These are phyloP conservation scores for Tragopan temminckii DNA, from an alignment of 2,797 vertebrate species.

Conservation along the genomic window DNA sequence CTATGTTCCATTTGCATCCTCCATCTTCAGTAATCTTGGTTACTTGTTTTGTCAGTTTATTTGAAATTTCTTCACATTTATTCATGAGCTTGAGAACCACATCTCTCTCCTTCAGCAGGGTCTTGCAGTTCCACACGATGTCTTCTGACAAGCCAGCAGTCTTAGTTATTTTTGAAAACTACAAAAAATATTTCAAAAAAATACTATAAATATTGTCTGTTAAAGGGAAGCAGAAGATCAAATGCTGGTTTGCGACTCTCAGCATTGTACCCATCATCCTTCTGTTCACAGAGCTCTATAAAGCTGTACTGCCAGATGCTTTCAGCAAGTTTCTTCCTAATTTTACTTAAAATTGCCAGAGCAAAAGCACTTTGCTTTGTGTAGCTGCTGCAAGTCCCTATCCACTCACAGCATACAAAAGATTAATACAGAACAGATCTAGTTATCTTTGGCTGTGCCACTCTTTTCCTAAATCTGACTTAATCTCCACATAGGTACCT, in stretches of 20 bases:
- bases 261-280: background rate
- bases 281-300: background rate
- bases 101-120: constrained; percentile 90
- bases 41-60: constrained; percentile 90
- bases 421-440: background rate
- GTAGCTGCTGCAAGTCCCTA: background rate
- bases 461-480: background rate
- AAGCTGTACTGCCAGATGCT: background rate
- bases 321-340: background rate
- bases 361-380: background rate
- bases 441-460: background rate
- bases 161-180: constrained; percentile 86
- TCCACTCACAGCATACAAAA: background rate
- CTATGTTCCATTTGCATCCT: constrained; percentile 81
- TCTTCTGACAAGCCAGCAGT: constrained; percentile 88
- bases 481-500: background rate
- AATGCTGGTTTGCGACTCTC: background rate
- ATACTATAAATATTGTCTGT: background rate
- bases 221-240: background rate
- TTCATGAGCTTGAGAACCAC: constrained; percentile 93
- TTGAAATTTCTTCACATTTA: constrained; percentile 93
- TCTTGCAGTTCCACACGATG: constrained; percentile 89
- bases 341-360: background rate
- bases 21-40: constrained; percentile 86
- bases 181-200: background rate